Conservation (phyloP, 2,797 vertebrate genomes). For the Halcyon smyrnensis region DNA sequence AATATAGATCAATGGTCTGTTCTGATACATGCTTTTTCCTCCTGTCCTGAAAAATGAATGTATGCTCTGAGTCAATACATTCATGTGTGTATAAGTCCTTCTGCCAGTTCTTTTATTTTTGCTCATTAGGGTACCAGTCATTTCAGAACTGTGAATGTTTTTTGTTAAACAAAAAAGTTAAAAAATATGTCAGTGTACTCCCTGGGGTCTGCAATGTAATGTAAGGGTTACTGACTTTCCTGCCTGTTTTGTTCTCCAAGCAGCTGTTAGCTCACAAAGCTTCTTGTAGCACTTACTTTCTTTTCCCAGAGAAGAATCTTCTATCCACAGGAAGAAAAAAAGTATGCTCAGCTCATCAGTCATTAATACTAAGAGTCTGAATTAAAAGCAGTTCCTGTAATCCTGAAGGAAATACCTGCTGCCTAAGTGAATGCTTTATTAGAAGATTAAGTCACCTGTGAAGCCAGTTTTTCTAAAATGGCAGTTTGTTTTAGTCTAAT, state of each 20-base stretch:
- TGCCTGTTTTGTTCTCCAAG: conserved; percentile 14
- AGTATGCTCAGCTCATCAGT: background rate
- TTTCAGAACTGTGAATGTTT: background rate
- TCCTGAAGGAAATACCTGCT: background rate
- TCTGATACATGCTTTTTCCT: background rate
- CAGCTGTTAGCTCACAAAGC: conserved; percentile 7
- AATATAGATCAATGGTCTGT: background rate
- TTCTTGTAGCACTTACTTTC: conserved; percentile 28
- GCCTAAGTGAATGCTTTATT: background rate
- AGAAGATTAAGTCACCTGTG: background rate
- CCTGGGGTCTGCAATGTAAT: background rate
- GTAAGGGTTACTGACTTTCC: background rate
- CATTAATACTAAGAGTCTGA: background rate
- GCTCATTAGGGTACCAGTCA: background rate
- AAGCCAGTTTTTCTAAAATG: background rate
- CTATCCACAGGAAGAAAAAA: background rate
- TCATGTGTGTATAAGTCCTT: background rate
- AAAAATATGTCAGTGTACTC: background rate
- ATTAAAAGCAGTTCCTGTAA: conserved; percentile 20
- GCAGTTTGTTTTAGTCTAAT: background rate
- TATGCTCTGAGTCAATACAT: background rate
- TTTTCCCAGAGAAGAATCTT: conserved; percentile 18
- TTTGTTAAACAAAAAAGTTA: background rate
- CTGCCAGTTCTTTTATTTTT: background rate
- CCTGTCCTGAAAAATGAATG: background rate